Base-by-base conservation (phyloP, 1,140 invertebrate species). In the Parasteatoda tepidariorum region DNA sequence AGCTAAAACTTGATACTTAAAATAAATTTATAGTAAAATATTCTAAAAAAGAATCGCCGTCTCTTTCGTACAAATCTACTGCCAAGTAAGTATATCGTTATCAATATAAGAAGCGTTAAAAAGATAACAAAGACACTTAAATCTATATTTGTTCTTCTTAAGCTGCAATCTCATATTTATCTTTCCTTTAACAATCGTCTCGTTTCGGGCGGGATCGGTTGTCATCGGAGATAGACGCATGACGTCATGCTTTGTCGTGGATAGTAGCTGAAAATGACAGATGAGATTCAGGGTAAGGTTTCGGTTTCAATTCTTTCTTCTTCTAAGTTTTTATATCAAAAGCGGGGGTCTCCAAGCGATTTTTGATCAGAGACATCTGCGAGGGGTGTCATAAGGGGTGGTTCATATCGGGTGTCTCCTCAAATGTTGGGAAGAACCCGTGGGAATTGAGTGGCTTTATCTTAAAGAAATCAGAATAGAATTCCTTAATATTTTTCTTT, bases 191-290 rank as follows among this genome's bases (percentile, higher is more conserved):
- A 48, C 22, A 68, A 24, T 68, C 66, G 66, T 68, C 66, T 38
- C 41, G 24, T 68, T 68, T 68, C 66, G 34, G 34, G 9, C n/a
- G 34, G 22, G 34, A 68, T 68, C 34, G 73, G 26, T 34, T 62
- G 73, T 75, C 57, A 75, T 62, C 34, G 34, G 73, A 75, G 73
- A 75, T 75, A 61, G 73, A 75, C 73, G 73, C 55, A 75, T 75
- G 73, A 62, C 73, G 57, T 75, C 73, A 75, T 13, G 30, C 55
- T 38, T 41, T 75, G 73, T 75, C 73, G 73, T 62, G 38, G 33
- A 75, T 75, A 57, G 22, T 18, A 33, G 73, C 55, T 62, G 73
- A 75, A 62, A 75, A 75, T 75, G 73, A 75, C 73, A 75, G 73
- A 75, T 75, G 73, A 62, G 73, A 34, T n/a, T n/a, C 64, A 22